phyloP scores from a whole-genome alignment of 2,113 vertebrate genomes.

The Podilymbus podiceps region DNA sequence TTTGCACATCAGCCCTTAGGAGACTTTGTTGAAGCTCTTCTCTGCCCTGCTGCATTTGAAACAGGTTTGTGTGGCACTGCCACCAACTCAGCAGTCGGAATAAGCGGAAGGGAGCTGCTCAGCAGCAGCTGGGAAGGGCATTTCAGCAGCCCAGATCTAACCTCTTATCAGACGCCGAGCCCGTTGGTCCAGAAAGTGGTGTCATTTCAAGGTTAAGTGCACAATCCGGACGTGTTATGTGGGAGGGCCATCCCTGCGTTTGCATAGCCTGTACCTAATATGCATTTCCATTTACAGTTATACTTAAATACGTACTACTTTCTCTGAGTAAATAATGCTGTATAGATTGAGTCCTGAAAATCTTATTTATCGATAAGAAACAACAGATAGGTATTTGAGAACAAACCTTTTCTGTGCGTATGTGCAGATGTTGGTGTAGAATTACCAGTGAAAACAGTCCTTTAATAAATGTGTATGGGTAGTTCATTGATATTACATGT shows the following conservation, averaged over 20 bases:
- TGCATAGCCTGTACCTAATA: not conserved
- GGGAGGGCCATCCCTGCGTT: not conserved
- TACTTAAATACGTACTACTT: fast-evolving
- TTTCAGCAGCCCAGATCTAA: not conserved
- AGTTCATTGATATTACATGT: not conserved
- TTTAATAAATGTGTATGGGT: not conserved
- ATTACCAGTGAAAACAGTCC: not conserved
- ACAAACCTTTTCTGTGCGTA: not conserved
- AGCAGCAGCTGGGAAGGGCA: conserved; percentile 38
- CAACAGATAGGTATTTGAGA: not conserved
- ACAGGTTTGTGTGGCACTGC: not conserved
- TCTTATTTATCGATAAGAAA: not conserved
- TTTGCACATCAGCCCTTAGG: not conserved
- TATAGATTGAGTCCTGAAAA: not conserved
- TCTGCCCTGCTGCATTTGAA: not conserved
- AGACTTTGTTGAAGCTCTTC: not conserved
- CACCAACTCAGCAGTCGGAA: not conserved
- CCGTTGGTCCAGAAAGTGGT: conserved; percentile 24
- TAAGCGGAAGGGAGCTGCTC: not conserved
- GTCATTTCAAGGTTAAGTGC: conserved; percentile 56
- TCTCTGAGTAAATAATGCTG: not conserved
- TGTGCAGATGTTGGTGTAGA: not conserved
- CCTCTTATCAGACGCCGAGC: not conserved
- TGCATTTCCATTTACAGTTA: not conserved
- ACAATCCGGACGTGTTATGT: not conserved